Evolutionary conservation across 2,113 vertebrate species (phyloP), one percentile per base, ranked within the genome.

Genomic region (Hippolais icterina): DNA sequence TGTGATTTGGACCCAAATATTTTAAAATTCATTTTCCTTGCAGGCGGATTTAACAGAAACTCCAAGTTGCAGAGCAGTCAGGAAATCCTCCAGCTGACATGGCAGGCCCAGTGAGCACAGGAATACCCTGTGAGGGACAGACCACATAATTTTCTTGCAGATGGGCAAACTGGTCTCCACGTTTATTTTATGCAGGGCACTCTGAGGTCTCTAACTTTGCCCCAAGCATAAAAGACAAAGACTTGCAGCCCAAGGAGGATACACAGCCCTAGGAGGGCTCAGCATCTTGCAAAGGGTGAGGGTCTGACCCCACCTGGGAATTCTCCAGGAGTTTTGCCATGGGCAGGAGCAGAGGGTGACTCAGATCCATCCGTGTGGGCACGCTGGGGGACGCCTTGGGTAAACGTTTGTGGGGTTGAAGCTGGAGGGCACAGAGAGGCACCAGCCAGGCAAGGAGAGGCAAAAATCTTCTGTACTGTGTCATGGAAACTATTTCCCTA

Each of bases 401-500:
- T 22, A 76, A 89, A 84, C 0, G 1, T 54, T 42, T 22, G 50
- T 46, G 78, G 74, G 33, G 15, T 29, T 61, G 84, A n/a, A 82
- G 37, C n/a, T 0, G 1, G 37, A 81, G 59, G 39, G 78, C 59
- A 59, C 46, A 31, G 41, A 0, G 14, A 85, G 39, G 33, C 54
- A 61, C 68, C 3, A 5, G 41, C 52, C 53, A 19, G 66, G 52
- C 54, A 74, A 21, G 0, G 50, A 80, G 60, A 93, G 41, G 54
- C 24, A 71, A 76, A 91, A 93, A 28, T 1, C 57, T 68, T 84
- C 57, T 17, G 8, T 46, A 3, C 2, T 12, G 44, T 25, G 83
- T 65, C 59, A 91, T 59, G 90, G 85, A 81, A 96, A 75, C 18
- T 64, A 42, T 81, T 93, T 71, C 46, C 37, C 56, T 57, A 57